Conservation (phyloP, 1,140 invertebrate species). For the Drosophila melanica region DNA sequence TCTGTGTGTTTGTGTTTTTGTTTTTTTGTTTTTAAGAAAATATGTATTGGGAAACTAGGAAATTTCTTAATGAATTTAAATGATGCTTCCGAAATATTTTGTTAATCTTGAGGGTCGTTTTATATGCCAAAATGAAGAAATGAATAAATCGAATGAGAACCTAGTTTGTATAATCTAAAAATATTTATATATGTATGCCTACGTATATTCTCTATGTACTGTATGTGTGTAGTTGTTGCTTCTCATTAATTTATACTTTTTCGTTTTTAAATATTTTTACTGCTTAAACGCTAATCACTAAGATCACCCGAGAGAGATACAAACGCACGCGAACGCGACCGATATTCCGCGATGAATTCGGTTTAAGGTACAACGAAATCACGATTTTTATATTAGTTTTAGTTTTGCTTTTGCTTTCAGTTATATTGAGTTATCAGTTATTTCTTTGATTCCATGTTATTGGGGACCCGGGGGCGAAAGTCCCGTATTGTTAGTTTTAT, state of each 20-base stretch:
- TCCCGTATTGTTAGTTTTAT: slow-evolving; percentile 67
- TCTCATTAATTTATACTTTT: slow-evolving; percentile 28
- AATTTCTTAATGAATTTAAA: slow-evolving; percentile 12
- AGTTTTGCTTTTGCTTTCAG: slow-evolving; percentile 57
- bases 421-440: slow-evolving; percentile 50
- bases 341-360: slow-evolving; percentile 84
- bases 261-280: slow-evolving; percentile 47
- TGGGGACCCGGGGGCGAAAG: slow-evolving; percentile 82
- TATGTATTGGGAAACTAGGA: slow-evolving; percentile 12
- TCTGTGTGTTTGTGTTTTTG: slow-evolving; percentile 7
- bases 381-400: slow-evolving; percentile 76
- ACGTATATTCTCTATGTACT: slow-evolving; percentile 53
- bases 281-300: slow-evolving; percentile 81
- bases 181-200: slow-evolving; percentile 35
- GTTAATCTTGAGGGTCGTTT: neutral
- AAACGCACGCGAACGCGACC: slow-evolving; percentile 84
- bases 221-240: slow-evolving; percentile 48
- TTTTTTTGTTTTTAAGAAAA: slow-evolving; percentile 23
- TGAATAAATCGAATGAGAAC: slow-evolving; percentile 47
- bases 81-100: neutral
- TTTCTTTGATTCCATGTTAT: slow-evolving; percentile 61
- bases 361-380: slow-evolving; percentile 84
- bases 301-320: slow-evolving; percentile 84
- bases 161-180: slow-evolving; percentile 45
- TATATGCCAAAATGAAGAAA: neutral